Evolutionary conservation across 2,797 vertebrate species (phyloP), one percentile per base, ranked within the genome.

Genomic region (Triplophysa bombifrons): DNA sequence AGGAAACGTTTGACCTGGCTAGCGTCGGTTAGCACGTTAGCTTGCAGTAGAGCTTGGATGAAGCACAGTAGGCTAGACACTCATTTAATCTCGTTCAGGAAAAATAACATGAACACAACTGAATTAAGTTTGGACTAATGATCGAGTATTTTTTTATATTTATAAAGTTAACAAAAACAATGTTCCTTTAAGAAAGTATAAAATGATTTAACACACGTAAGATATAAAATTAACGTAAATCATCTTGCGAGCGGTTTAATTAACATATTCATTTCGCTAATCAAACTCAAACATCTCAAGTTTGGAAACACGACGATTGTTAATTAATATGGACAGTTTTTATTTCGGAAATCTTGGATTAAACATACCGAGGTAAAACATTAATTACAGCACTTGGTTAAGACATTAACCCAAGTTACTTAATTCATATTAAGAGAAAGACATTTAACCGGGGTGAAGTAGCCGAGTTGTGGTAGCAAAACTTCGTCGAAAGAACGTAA

Each of bases 1-100:
- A 4, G 22, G 2, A 63, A 38, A 30, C 22, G 66, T 27, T 46
- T 50, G 8, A 16, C 19, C n/a, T n/a, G 56, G 44, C 72, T 61
- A 72, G 10, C 25, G 22, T 46, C 7, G 56, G 46, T 72, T 73
- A 74, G 75, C 53, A 64, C 61, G 53, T 68, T 73, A 76, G 67
- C 67, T 34, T 78, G 56, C 76, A 78, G 76, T 12, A 4, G 3
- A 61, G 44, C 51, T 60, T 30, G 17, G 48, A 58, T 48, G 44
- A 46, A 68, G 64, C 53, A 46, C 34, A 58, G 53, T 25, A 25
- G 20, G 50, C 66, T 27, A 27, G 20, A 38, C 58, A 46, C 67
- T 34, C 4, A 30, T 17, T 77, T 70, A 78, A 78, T 70, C 27
- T 63, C 56, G 22, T 38, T n/a, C 20, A 56, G 60, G 5, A 12